Evolutionary conservation across 2,797 vertebrate genomes (phyloP), one percentile per base, ranked within the genome.

Genomic region (Melanotaenia boesemani): DNA sequence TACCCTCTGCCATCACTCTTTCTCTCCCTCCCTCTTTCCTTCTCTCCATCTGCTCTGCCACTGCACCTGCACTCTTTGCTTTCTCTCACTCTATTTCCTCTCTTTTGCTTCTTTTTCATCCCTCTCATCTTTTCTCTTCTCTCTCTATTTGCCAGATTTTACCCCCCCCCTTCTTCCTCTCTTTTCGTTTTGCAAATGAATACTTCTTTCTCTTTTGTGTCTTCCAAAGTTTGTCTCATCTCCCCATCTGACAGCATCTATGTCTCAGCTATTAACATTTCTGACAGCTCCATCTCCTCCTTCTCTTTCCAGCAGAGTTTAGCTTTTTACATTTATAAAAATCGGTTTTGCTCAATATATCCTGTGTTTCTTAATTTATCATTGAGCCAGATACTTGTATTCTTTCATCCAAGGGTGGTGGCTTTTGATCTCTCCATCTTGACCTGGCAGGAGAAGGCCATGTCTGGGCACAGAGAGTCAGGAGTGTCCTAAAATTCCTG

Each of bases 1-100:
- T 73, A 32, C 77, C 69, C 55, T 74, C 82, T 22, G 74, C 81
- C 81, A 83, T 88, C 85, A 76, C 77, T 88, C 85, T 81, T 57
- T 79, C 74, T 80, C 74, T 87, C 86, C 72, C 77, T 79, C 83
- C 74, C 76, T 74, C 77, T 28, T 82, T 69, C 81, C 68, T 80
- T 83, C 81, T 66, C 83, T 89, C 87, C 86, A 88, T 91, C 91
- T 90, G 88, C 83, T 87, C 80, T 70, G 78, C 81, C 65, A 46
- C 83, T 81, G 90, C 91, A 91, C 89, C 91, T 90, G 87, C 84
- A 88, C 86, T 89, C 88, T 90, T 90, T 86, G 77, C 88, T 76
- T 90, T 87, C 82, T 88, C 87, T 91, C 86, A 77, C 79, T 79
- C 74, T 83, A 76, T 81, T 90, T 90, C 87, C 79, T 72, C 85